phyloP scores from a whole-genome alignment of 1,140 invertebrate genomes.

The Tetragnatha versicolor region DNA sequence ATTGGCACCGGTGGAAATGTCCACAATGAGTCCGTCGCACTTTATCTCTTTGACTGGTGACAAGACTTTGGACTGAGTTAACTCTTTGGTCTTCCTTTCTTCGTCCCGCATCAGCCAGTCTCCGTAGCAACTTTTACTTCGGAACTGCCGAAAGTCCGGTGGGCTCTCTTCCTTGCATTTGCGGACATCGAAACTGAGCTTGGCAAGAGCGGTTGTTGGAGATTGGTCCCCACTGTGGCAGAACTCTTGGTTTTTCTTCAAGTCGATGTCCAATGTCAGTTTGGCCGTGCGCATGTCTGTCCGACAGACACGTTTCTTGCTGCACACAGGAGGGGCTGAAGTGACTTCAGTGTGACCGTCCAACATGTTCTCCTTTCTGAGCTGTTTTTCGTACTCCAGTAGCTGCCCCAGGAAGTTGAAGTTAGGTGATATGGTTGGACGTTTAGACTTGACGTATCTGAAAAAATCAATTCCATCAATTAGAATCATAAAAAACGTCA shows the following conservation, averaged over 20 bases:
- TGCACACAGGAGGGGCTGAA: not conserved
- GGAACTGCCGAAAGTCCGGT: not conserved
- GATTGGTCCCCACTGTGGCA: constrained; percentile 60
- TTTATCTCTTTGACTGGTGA: constrained; percentile 39
- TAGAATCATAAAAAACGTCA: too few relatives aligned
- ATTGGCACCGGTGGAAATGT: constrained; percentile 12
- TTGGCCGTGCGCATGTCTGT: constrained; percentile 18
- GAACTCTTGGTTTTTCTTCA: not conserved
- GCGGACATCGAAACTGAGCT: constrained; percentile 63
- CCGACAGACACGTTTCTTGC: constrained; percentile 34
- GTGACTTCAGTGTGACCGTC: constrained; percentile 44
- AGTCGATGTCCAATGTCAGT: constrained; percentile 20
- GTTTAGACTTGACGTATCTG: constrained; percentile 66
- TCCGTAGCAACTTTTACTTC: constrained; percentile 29
- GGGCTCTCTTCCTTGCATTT: not conserved
- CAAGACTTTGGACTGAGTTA: not conserved
- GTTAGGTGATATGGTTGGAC: constrained; percentile 68
- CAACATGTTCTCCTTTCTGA: constrained; percentile 58
- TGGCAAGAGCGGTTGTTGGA: constrained; percentile 65
- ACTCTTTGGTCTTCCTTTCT: not conserved
- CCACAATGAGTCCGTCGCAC: constrained; percentile 20
- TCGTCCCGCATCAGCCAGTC: constrained; percentile 10
- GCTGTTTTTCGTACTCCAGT: constrained; percentile 68
- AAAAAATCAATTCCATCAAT: too few relatives aligned
- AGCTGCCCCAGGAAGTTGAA: constrained; percentile 73